Base-by-base conservation (phyloP, 2,797 vertebrate species). In the Moxostoma hubbsi region DNA sequence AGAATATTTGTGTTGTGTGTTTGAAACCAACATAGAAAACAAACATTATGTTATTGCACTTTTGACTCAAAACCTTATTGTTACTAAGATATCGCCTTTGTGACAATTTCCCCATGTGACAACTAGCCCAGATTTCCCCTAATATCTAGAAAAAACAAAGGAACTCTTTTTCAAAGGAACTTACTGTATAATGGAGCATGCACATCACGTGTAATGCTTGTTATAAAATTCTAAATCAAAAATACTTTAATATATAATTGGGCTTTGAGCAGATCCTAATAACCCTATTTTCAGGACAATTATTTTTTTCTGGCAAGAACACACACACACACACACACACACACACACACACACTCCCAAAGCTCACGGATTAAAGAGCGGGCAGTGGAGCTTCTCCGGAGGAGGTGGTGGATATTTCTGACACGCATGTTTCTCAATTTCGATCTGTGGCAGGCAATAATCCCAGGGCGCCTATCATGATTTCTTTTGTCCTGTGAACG, bases 351-450 rank as follows among this genome's bases (percentile, higher is more conserved):
- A 24, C 24, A 24, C 24, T 2, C 24, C 2, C 7, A n/a, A 10
- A 11, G 50, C 36, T 36, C 36, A 36, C 36, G 36, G 36, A n/a
- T 70, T 70, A 67, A 72, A 66, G 51, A 59, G 64, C 18, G 15
- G 43, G 51, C 10, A 50, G n/a, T 45, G 5, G 58, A 68, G 69
- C 47, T 58, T 16, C 55, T 73, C 63, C n/a, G 18, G 61, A 49
- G 43, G 75, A 78, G 36, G 36, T 36, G 75, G 50, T 69, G 72
- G 45, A 43, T 75, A 57, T 71, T 79, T 79, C 62, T 51, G 65
- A 79, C 71, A 79, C 68, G 43, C 65, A 79, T 53, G 10, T 69
- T 78, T 74, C 75, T 82, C 54, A 24, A 55, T 75, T 82, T 79
- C 51, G 24, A 79, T 79, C 59, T 43, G 71, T 68, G 46, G 51